Base-by-base conservation (phyloP, 2,888 invertebrate genomes). In the Dimorphilus gyrociliatus region DNA sequence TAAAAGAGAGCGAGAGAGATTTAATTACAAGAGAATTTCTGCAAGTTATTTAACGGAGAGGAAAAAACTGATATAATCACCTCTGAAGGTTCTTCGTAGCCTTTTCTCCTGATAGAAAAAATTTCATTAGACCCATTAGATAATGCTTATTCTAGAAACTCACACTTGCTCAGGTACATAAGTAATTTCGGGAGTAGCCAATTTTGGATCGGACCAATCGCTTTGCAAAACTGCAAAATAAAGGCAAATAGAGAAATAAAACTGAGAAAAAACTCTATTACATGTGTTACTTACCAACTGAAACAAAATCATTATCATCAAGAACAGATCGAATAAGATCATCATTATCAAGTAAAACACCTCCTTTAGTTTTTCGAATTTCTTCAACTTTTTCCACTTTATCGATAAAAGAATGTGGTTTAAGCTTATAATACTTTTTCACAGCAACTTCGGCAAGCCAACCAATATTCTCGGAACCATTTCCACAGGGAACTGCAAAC, bases 301-400 rank as follows among this genome's bases (percentile, higher is more conserved):
- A 67, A 8, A 73, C 67, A 48, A 70, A 72, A 42, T 73, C 73
- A 44, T 71, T 69, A 45, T 72, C 71, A 40, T 71, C 70, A 14
- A 73, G 53, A 5, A 72, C 68, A 32, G 69, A 66, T 25, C 51
- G 52, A 25, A 72, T 62, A 10, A 52, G 29, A 46, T 73, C 72
- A 37, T 68, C 69, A 1, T 65, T 65, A 47, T 72, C 72, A 17
- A 72, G 49, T 23, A 72, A 63, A 3, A 71, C 70, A 4, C 71
- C 71, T 2, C 72, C 72, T 42, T 69, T 57, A 1, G 71, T 69
- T 45, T 70, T 69, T 13, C 72, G 53, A 2, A 72, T 59, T 8
- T 71, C 69, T 33, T 63, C 63, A 1, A 56, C 49, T 19, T 42
- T 46, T 25, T 51, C 55, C 8, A 27, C 31, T 21, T 37, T 33